phyloP scores from a whole-genome alignment of 2,797 vertebrate species.

The Ctenopoma multispine region DNA sequence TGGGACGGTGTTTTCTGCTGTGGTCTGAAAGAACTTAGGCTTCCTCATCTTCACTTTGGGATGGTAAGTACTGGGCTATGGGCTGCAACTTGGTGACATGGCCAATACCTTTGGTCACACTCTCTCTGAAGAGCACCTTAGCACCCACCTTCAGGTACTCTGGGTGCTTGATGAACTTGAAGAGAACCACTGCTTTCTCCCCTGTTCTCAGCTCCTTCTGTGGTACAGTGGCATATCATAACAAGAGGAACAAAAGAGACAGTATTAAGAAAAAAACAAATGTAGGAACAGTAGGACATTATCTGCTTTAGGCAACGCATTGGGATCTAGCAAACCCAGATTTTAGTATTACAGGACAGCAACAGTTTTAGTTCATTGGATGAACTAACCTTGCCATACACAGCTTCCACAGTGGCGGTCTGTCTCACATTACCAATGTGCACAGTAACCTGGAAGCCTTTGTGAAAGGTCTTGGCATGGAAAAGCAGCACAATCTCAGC shows the following conservation, averaged over 20 bases:
- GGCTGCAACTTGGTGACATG: constrained; percentile 94
- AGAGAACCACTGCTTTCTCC: constrained; percentile 95
- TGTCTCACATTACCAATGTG: constrained; percentile 97
- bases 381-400: constrained; percentile 92
- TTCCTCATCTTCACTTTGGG: constrained; percentile 66
- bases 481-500: constrained; percentile 97
- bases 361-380: background rate
- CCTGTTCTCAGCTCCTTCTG: constrained; percentile 97
- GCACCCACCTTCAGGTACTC: constrained; percentile 98
- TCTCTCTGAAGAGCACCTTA: constrained; percentile 96
- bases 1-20: constrained; percentile 51
- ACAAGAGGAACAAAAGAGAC: background rate
- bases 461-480: constrained; percentile 96
- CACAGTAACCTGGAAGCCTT: constrained; percentile 97
- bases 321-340: background rate
- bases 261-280: background rate
- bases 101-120: constrained; percentile 97
- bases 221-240: constrained; percentile 7
- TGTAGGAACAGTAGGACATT: background rate
- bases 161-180: constrained; percentile 97
- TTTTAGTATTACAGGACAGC: background rate
- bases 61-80: constrained; percentile 73
- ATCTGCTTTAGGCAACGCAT: background rate
- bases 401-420: constrained; percentile 94
- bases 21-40: constrained; percentile 34